Evolutionary conservation across 2,797 vertebrate species (phyloP).

Genomic region (Phrynocephalus vlangalii): DNA sequence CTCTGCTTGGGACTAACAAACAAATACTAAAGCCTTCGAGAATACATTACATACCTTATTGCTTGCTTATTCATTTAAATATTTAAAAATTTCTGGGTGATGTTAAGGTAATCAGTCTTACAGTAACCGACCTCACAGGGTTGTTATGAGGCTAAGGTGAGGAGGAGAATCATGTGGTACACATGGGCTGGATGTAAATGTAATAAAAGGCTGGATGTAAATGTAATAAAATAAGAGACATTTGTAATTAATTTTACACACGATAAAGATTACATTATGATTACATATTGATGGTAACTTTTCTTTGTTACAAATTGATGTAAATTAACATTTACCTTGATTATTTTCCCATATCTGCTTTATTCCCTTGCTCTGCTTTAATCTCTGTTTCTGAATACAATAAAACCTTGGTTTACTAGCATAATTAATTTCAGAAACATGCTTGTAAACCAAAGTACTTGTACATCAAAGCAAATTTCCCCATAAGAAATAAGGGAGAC

Average conservation of each 20-base stretch:
- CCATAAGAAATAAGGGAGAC: too few species aligned
- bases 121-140: neutral
- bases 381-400: neutral
- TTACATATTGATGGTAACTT: slow-evolving; percentile 5
- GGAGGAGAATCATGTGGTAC: neutral
- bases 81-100: neutral
- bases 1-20: too few species aligned
- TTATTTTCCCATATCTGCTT: neutral
- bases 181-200: neutral
- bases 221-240: neutral
- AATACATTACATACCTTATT: neutral
- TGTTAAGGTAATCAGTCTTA: neutral
- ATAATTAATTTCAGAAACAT: too few species aligned
- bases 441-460: too few species aligned
- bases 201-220: neutral
- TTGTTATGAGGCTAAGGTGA: neutral
- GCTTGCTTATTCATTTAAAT: neutral
- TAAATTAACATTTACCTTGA: neutral
- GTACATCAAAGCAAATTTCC: too few species aligned
- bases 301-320: neutral
- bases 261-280: neutral
- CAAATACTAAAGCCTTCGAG: too few species aligned
- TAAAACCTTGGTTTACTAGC: too few species aligned
- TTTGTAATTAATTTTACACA: neutral
- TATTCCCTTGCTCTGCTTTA: neutral